A percentile compares a stretch with the other conserved stretches of the same genome.
Conservation (phyloP, 2,797 vertebrate species). For the Tangara arthus region DNA sequence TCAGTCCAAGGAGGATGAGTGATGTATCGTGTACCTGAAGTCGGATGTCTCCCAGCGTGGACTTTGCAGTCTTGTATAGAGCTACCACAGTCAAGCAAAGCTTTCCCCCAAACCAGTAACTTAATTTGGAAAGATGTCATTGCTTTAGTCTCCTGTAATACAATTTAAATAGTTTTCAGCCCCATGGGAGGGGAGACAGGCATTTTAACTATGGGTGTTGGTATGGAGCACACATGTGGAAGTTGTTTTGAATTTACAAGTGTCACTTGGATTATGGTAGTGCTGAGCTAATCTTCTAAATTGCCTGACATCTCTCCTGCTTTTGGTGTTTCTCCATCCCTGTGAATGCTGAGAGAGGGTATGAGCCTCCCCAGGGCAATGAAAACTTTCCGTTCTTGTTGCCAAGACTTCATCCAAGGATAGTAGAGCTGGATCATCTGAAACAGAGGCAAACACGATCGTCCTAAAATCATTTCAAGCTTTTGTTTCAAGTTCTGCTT, state of each 20-base stretch:
- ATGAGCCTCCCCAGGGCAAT: constrained; percentile 18
- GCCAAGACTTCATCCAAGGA: constrained; percentile 64
- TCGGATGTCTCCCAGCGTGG: not conserved
- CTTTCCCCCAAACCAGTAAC: not conserved
- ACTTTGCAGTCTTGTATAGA: not conserved
- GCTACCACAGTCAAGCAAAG: not conserved
- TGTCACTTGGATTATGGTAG: constrained; percentile 34
- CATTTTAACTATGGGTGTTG: constrained; percentile 14
- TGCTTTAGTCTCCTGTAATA: not conserved
- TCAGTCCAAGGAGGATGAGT: not conserved
- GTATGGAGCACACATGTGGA: constrained; percentile 2
- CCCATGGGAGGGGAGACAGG: not conserved
- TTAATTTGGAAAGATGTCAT: not conserved
- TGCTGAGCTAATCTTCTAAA: constrained; percentile 33
- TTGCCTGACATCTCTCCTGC: constrained; percentile 28
- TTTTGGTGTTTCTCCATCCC: constrained; percentile 30
- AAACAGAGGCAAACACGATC: constrained; percentile 56
- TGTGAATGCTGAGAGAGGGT: not conserved
- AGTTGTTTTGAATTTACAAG: constrained; percentile 38
- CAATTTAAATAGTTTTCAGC: not conserved
- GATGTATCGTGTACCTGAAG: not conserved
- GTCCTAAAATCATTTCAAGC: constrained; percentile 29
- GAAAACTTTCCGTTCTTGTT: constrained; percentile 70
- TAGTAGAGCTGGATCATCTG: constrained; percentile 55
- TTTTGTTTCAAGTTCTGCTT: constrained; percentile 52